Conservation (phyloP, 2,888 invertebrate species). For the Platycheirus albimanus region DNA sequence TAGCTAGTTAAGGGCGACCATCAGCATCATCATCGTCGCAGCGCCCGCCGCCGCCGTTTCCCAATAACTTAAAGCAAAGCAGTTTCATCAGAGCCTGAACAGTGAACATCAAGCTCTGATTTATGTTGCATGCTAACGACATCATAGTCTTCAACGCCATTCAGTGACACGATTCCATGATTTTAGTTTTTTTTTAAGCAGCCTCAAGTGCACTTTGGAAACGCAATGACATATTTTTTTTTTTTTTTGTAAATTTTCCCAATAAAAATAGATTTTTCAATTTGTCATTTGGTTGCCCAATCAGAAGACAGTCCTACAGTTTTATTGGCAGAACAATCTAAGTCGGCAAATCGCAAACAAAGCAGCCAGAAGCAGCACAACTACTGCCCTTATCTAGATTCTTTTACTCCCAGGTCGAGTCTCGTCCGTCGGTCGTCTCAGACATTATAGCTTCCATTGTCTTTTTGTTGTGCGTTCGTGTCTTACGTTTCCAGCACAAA, state of each 20-base stretch:
- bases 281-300: conserved; percentile 62
- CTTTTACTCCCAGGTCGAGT: conserved; percentile 1
- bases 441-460: conserved; percentile 28
- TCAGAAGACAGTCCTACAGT: conserved; percentile 14
- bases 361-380: conserved; percentile 12
- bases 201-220: conserved; percentile 5
- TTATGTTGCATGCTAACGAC: conserved; percentile 41
- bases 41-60: too few relatives aligned
- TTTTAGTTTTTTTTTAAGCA: conserved; percentile 3
- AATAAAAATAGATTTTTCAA: conserved; percentile 42
- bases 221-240: conserved; percentile 20
- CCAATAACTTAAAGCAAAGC: conserved; percentile 18
- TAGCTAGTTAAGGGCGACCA: conserved; percentile 34
- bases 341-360: conserved; percentile 45
- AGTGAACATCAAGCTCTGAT: conserved; percentile 44
- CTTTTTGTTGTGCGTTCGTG: conserved; percentile 36
- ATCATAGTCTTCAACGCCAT: conserved; percentile 15
- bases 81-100: conserved; percentile 40
- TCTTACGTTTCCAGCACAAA: conserved; percentile 7
- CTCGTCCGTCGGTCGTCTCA: conserved; percentile 9
- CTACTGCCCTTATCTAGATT: conserved; percentile 61
- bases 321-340: conserved; percentile 53
- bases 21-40: too few relatives aligned
- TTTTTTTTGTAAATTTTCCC: too few relatives aligned
- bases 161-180: conserved; percentile 51